Conservation (phyloP, 2,888 invertebrate genomes). For the Caenorhabditis sp. region DNA sequence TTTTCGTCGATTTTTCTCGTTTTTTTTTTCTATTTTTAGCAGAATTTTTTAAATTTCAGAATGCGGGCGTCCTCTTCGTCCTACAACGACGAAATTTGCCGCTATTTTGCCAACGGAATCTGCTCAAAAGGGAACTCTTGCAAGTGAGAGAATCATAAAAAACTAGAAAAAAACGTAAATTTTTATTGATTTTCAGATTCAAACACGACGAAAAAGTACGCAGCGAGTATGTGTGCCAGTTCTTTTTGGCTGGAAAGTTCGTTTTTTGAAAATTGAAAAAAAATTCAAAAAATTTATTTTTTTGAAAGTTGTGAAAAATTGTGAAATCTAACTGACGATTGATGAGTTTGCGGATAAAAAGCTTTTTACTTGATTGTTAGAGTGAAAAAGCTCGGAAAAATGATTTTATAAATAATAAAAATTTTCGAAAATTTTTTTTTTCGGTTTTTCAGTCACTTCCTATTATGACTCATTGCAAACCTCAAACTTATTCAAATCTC, state of each 20-base stretch:
- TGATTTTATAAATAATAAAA: no score
- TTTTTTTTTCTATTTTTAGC: not conserved
- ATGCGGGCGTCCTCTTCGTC: constrained; percentile 1
- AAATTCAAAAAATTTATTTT: not conserved
- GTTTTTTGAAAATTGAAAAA: constrained; percentile 21
- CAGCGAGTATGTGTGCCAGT: constrained; percentile 72
- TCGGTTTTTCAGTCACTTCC: no score
- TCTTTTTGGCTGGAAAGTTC: constrained; percentile 74
- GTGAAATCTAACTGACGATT: no score
- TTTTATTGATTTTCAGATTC: constrained; percentile 44
- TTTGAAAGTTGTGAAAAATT: constrained; percentile 3
- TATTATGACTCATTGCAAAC: no score
- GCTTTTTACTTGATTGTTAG: no score
- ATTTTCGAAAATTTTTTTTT: no score
- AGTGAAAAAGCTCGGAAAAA: not conserved
- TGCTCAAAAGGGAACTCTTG: constrained; percentile 67
- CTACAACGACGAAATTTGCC: constrained; percentile 41
- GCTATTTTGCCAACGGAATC: constrained; percentile 73
- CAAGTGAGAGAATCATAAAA: constrained; percentile 26
- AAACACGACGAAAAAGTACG: constrained; percentile 16
- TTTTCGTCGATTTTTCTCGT: constrained; percentile 23
- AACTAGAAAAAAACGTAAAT: not conserved
- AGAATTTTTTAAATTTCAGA: not conserved
- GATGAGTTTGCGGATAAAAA: not conserved
- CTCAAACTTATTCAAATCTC: no score